Evolutionary conservation across 1,140 invertebrate genomes (phyloP).

Genomic region (Drosophila saltans): DNA sequence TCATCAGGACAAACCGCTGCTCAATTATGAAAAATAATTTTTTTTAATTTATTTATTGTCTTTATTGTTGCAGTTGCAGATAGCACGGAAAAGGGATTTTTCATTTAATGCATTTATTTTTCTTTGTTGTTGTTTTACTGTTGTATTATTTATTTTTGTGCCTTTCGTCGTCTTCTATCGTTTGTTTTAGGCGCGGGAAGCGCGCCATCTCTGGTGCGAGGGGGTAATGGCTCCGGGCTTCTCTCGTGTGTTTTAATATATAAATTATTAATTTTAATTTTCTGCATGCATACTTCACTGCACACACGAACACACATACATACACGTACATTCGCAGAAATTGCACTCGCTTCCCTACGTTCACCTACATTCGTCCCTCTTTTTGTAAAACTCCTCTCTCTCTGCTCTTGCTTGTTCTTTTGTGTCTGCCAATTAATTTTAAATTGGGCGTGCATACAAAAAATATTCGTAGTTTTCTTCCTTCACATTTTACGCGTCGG

Average conservation of each 20-base stretch:
- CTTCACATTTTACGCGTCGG: constrained; percentile 63
- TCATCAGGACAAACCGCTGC: constrained; percentile 43
- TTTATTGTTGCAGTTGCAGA: constrained; percentile 50
- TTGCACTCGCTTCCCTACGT: constrained; percentile 34
- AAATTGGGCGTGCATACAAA: constrained; percentile 82
- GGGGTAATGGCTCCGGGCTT: not conserved
- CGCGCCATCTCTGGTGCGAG: not conserved
- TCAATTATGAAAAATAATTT: constrained; percentile 74
- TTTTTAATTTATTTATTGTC: constrained; percentile 69
- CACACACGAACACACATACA: constrained; percentile 54
- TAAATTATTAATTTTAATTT: constrained; percentile 83
- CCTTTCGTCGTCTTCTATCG: constrained; percentile 34
- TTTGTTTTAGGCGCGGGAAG: not conserved
- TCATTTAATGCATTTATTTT: constrained; percentile 68
- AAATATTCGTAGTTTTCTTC: constrained; percentile 81
- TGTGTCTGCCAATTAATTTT: constrained; percentile 83
- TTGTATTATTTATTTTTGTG: constrained; percentile 41
- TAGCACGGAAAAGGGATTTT: constrained; percentile 52
- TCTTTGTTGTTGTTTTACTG: constrained; percentile 21
- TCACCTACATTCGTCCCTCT: constrained; percentile 31
- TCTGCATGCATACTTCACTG: constrained; percentile 81
- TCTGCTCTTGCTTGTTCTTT: constrained; percentile 67
- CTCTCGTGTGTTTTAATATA: constrained; percentile 64
- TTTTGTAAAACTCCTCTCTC: constrained; percentile 22
- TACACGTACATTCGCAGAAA: constrained; percentile 20